Conservation (phyloP, 2,888 invertebrate genomes). For the Torymus aiolomorphi region DNA sequence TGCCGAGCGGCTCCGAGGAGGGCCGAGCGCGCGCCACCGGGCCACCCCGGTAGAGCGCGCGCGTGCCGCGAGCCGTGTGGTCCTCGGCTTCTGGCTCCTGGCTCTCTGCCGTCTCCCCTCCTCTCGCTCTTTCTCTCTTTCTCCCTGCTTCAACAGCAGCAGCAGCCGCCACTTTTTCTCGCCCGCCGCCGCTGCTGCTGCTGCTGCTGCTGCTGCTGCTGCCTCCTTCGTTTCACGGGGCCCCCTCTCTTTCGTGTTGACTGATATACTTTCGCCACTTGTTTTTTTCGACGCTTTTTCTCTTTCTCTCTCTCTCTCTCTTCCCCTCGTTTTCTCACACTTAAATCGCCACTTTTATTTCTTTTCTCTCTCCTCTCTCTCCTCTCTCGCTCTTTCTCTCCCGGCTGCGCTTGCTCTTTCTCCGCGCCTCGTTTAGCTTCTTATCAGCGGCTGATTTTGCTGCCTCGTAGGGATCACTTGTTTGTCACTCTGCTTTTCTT, state of each 20-base stretch:
- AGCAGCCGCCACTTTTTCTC: slow-evolving; percentile 11
- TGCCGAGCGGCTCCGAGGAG: slow-evolving; percentile 68
- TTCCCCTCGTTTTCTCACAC: neutral
- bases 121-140: slow-evolving; percentile 52
- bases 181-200: slow-evolving; percentile 9
- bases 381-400: no score
- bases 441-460: slow-evolving; percentile 47
- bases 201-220: slow-evolving; percentile 1
- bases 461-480: slow-evolving; percentile 9
- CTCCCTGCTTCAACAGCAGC: slow-evolving; percentile 46
- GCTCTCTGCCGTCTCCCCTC: slow-evolving; percentile 23
- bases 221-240: slow-evolving; percentile 28
- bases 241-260: slow-evolving; percentile 37
- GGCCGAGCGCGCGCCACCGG: slow-evolving; percentile 66
- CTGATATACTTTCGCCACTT: slow-evolving; percentile 53
- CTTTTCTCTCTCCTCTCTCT: slow-evolving; percentile 40
- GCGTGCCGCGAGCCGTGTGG: slow-evolving; percentile 88
- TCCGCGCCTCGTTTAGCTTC: slow-evolving; percentile 34
- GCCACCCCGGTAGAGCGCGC: slow-evolving; percentile 80
- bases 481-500: neutral
- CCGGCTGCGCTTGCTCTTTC: slow-evolving; percentile 5
- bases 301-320: slow-evolving; percentile 42
- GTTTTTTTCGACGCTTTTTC: slow-evolving; percentile 16
- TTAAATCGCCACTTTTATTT: neutral
- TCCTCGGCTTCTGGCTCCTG: slow-evolving; percentile 72